A percentile compares a stretch with the other conserved stretches of the same genome.
These are phyloP conservation scores for Aurelia sp. DNA, from an alignment of 30 jellyfish, hydroid and myxozoan species.

Conservation along the genomic window DNA sequence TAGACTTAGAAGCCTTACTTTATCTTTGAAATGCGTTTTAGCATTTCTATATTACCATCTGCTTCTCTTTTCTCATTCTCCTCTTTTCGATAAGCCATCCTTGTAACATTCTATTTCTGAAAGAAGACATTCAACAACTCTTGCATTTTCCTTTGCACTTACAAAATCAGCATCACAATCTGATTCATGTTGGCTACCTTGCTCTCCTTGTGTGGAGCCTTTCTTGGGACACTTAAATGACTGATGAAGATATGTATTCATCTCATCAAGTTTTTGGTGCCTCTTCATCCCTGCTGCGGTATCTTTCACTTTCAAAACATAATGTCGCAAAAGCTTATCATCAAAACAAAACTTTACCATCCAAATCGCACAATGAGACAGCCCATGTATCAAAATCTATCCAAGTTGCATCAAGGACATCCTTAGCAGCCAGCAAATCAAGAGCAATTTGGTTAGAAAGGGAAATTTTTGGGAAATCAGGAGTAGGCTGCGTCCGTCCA, in stretches of 20 bases:
- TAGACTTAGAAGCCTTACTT: too few relatives aligned
- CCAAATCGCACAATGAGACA: not conserved
- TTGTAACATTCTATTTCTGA: not conserved
- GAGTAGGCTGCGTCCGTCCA: not conserved
- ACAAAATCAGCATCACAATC: not conserved
- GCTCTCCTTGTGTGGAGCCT: not conserved
- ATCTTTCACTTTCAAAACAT: not conserved
- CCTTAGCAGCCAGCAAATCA: not conserved
- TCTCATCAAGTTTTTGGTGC: not conserved
- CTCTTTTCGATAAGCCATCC: not conserved
- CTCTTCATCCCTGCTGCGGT: not conserved
- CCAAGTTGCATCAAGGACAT: not conserved
- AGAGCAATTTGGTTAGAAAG: not conserved
- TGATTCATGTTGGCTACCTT: not conserved
- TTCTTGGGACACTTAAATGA: not conserved
- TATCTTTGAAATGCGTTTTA: too few relatives aligned
- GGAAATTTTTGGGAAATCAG: not conserved
- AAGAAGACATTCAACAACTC: not conserved
- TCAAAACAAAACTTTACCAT: not conserved
- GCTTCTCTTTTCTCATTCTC: too few relatives aligned
- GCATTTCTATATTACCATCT: too few relatives aligned
- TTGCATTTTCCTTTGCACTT: not conserved
- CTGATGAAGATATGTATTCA: not conserved
- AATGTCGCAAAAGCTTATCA: not conserved
- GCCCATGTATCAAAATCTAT: not conserved